These are phyloP conservation scores for Scalopus aquaticus DNA, from an alignment of 2,113 vertebrate genomes.

Conservation along the genomic window DNA sequence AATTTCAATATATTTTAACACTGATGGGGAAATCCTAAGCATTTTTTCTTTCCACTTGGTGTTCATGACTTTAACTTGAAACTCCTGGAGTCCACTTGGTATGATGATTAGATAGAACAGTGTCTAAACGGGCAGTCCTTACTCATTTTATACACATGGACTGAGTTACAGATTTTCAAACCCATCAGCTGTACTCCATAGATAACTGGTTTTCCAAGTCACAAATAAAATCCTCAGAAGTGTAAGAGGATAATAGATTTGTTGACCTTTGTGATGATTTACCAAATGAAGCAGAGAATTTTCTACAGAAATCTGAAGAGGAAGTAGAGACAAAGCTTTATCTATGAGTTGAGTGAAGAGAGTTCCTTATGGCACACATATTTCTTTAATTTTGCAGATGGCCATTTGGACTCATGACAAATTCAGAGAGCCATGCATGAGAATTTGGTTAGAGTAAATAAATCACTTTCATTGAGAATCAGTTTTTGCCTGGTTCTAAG, in stretches of 20 bases:
- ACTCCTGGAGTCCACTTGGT: background rate
- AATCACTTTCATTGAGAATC: background rate
- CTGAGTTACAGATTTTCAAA: background rate
- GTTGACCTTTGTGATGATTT: background rate
- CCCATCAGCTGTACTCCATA: background rate
- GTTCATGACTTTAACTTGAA: background rate
- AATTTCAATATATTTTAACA: background rate
- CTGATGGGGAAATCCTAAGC: background rate
- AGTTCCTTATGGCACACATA: background rate
- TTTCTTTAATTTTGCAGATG: conserved; percentile 2
- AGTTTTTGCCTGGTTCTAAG: background rate
- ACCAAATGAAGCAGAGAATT: background rate
- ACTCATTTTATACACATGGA: background rate
- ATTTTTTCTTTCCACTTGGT: background rate
- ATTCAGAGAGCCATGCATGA: background rate
- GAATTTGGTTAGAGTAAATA: background rate
- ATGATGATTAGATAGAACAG: background rate
- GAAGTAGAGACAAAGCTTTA: background rate
- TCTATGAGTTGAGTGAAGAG: background rate
- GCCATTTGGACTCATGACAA: background rate
- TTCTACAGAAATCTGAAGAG: background rate
- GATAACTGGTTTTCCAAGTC: background rate
- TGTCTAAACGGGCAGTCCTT: background rate
- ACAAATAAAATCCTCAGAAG: background rate
- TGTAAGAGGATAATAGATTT: background rate